Base-by-base conservation (phyloP, 2,888 invertebrate genomes). In the Buathra laborator region DNA sequence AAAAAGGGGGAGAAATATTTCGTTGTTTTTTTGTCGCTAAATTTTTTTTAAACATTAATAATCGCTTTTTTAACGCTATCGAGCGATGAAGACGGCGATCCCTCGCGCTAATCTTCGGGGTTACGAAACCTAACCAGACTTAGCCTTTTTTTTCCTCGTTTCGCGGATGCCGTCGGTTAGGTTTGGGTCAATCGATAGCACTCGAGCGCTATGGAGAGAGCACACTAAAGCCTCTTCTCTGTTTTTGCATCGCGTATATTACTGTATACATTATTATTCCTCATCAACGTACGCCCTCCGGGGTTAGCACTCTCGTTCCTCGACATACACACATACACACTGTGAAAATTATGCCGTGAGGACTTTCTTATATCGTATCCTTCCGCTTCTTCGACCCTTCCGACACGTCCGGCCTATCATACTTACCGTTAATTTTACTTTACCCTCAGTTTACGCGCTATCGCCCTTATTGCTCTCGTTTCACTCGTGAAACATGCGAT, bases 181-280 rank as follows among this genome's bases (percentile, higher is more conserved):
- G 83, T 83, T 78, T 78, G 78, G 83, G 83, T 83, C 83, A 74
- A 83, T 83, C 83, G 72, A 83, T 83, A 79, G 56, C 66, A 53
- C 67, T 80, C 44, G 59, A 51, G 43, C 77, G 10, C 77, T n/a
- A 71, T 16, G 37, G 77, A 51, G 16, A 66, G 59, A 24, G n/a
- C 10, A n/a, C 6, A n/a, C 43, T 62, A 10, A 48, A 29, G 62
- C 48, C 48, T 68, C 32, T 37, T 48, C 16, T 29, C 16, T 16
- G 5, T 48, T 32, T 53, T 32, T 32, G 9, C 37, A 56, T 71
- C 43, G 12, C 19, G 10, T 14, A 43, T 37, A 56, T 53, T 19
- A 29, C 59, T 29, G 59, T 29, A 59, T 59, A 19, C 24, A 59
- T 59, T 59, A 29, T 59, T 29, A 24, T 24, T 59, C 59, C 4